Evolutionary conservation across 2,797 vertebrate species (phyloP), one percentile per base, ranked within the genome.

Genomic region (Lacerta viridis): DNA sequence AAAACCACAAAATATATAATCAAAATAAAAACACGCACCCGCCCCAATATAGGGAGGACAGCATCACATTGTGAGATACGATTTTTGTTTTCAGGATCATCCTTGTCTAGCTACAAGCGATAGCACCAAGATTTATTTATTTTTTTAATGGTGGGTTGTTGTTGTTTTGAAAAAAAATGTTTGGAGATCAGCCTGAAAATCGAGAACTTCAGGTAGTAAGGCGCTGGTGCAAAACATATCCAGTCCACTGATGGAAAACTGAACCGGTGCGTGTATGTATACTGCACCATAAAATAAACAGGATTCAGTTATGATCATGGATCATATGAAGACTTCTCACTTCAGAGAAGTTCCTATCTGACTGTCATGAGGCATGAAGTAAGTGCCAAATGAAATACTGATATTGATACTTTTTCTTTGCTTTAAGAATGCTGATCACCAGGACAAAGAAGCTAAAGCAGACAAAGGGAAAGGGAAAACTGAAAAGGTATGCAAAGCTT

Each of bases 61-160:
- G 2, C 33, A 74, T 72, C 36, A 33, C 25, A 36, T 27, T 27
- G 27, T 5, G 68, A 69, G 29, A 69, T 69, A 11, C 41, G 74
- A 39, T 85, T 59, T 90, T 85, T 78, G 64, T 90, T 89, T 92
- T 92, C 91, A 77, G 59, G 94, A 89, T 87, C 92, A 92, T 23
- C 36, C n/a, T 9, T 39, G 18, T 76, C 20, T 39, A 41, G 2
- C 5, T 41, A 18, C 15, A 39, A 39, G 13, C 5, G 3, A 76
- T 41, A 41, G 7, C 39, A 4, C 18, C 74, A 41, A 50, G 10
- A 7, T n/a, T n/a, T n/a, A n/a, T n/a, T n/a, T n/a, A n/a, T 76
- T 36, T 33, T 33, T 33, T 33, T 33, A 33, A 50, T 50, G 72
- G 72, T 75, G 33, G 20, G 29, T 15, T n/a, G 68, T 71, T 71